Evolutionary conservation across 2,797 vertebrate genomes (phyloP).

Genomic region (Diglossa cyanea): DNA sequence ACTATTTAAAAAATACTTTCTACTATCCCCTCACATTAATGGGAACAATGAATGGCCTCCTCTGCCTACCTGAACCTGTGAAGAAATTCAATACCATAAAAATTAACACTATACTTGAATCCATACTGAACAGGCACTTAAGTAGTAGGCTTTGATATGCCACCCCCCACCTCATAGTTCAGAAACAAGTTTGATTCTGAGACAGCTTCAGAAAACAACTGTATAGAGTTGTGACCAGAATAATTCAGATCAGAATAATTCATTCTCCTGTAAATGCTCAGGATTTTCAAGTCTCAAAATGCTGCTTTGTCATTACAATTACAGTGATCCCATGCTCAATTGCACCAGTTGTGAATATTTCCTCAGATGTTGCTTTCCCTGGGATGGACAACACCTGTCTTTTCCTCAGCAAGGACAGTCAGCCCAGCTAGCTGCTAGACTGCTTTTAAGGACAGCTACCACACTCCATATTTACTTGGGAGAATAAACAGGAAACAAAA

Average conservation of each 20-base stretch:
- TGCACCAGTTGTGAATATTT: neutral
- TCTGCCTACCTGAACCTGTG: neutral
- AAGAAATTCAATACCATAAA: neutral
- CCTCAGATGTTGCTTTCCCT: neutral
- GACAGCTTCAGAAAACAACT: neutral
- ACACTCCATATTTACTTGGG: neutral
- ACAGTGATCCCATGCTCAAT: rapidly evolving
- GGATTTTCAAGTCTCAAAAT: neutral
- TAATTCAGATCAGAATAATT: neutral
- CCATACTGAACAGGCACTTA: neutral
- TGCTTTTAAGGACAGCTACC: neutral
- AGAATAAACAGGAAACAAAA: neutral
- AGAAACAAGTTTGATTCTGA: neutral
- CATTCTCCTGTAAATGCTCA: neutral
- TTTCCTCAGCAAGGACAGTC: neutral
- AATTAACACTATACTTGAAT: neutral
- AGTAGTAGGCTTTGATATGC: neutral
- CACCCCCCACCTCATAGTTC: rapidly evolving
- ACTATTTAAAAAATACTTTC: neutral
- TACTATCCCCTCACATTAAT: neutral
- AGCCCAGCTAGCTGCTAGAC: neutral
- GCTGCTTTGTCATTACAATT: neutral
- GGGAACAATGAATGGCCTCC: neutral
- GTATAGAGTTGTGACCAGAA: neutral
- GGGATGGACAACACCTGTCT: neutral